Percentiles rank a stretch among this genome's conserved stretches.
Conservation (phyloP, 64 coral and sea anemone species). For the Porites lutea region DNA sequence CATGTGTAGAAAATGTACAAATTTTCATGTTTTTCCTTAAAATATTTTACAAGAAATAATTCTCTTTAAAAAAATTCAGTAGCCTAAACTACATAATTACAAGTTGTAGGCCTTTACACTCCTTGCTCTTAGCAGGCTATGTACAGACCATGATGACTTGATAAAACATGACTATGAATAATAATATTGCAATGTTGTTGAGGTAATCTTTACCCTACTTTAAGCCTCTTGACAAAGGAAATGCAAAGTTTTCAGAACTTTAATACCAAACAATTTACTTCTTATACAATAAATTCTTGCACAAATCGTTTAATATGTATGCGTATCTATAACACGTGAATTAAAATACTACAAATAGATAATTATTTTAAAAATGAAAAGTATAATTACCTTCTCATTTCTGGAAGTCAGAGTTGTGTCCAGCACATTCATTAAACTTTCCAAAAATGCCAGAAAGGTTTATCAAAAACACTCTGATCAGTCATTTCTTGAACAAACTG, state of each 20-base stretch:
- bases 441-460: neutral
- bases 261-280: slow-evolving; percentile 11
- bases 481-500: neutral
- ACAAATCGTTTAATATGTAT: neutral
- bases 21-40: neutral
- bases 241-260: neutral
- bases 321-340: neutral
- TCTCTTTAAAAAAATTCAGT: slow-evolving; percentile 8
- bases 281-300: neutral
- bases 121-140: slow-evolving; percentile 2
- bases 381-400: neutral
- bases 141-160: neutral
- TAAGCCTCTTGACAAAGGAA: neutral
- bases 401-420: neutral
- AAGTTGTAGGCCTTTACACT: slow-evolving; percentile 13
- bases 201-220: neutral
- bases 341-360: neutral
- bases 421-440: neutral
- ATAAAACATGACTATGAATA: neutral
- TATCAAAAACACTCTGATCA: too few species aligned
- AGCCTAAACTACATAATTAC: slow-evolving; percentile 42
- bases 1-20: slow-evolving; percentile 28
- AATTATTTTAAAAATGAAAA: neutral
- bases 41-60: neutral
- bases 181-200: neutral